Evolutionary conservation across 2,113 vertebrate species (phyloP).

Genomic region (Calidris pugnax): DNA sequence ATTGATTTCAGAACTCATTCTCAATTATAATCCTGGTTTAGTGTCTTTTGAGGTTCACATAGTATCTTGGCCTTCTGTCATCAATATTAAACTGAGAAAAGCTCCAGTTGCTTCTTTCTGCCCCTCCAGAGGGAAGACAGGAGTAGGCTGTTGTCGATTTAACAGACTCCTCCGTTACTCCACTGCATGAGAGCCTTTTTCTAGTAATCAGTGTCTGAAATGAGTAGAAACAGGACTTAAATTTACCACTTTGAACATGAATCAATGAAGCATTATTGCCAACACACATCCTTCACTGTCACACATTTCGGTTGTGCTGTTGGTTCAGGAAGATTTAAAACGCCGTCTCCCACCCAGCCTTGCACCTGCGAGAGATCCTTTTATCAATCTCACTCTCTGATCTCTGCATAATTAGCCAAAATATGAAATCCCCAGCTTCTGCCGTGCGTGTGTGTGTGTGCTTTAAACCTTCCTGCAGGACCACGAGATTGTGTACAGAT

Average conservation of each 20-base stretch:
- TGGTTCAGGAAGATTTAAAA: not conserved
- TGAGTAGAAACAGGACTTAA: constrained; percentile 38
- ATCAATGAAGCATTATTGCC: constrained; percentile 53
- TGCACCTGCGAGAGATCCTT: not conserved
- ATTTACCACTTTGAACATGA: constrained; percentile 14
- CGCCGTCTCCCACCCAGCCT: not conserved
- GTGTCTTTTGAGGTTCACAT: not conserved
- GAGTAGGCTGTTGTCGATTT: not conserved
- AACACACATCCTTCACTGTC: constrained; percentile 40
- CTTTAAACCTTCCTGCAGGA: not conserved
- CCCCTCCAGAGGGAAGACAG: not conserved
- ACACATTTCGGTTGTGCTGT: not conserved
- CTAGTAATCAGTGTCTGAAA: constrained; percentile 27
- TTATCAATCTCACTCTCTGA: not conserved
- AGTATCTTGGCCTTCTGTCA: not conserved
- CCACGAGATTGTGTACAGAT: not conserved
- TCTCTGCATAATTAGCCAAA: not conserved
- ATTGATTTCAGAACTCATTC: not conserved
- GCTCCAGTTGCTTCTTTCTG: not conserved
- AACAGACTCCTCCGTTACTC: constrained; percentile 18
- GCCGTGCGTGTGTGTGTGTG: not conserved
- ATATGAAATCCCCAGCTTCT: not conserved
- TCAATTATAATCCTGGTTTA: not conserved
- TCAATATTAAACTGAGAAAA: not conserved
- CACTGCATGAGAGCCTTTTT: not conserved